Percentiles rank a stretch among this genome's conserved stretches.
Evolutionary conservation across 2,797 vertebrate species (phyloP).

Genomic region (Lepidocolaptes lacrymiger): DNA sequence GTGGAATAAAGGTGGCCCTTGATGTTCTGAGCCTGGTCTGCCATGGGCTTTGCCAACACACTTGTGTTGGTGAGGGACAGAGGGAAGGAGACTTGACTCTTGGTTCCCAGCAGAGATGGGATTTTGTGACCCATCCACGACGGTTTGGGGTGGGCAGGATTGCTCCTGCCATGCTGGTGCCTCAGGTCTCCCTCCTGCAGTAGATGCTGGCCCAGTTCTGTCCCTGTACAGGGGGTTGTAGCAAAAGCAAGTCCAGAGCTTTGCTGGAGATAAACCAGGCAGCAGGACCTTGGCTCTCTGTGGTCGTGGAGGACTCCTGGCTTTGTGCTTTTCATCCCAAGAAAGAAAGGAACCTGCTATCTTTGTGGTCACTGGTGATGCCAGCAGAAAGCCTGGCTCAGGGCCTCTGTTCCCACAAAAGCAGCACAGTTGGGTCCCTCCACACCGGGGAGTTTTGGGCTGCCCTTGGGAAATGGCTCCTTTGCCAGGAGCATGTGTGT

Average conservation of each 20-base stretch:
- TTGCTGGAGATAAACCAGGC: not conserved
- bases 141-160: not conserved
- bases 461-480: fast-evolving
- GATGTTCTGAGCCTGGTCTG: not conserved
- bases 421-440: not conserved
- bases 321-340: not conserved
- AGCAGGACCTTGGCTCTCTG: not conserved
- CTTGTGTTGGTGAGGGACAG: not conserved
- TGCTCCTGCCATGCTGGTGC: not conserved
- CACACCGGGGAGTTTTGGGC: not conserved
- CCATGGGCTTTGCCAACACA: not conserved
- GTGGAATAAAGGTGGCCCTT: no score
- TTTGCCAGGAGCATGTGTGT: not conserved
- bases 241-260: not conserved
- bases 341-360: not conserved
- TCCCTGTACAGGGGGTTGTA: fast-evolving
- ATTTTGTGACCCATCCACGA: not conserved
- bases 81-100: not conserved
- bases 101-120: not conserved
- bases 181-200: not conserved
- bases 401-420: not conserved
- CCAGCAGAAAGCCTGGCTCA: not conserved
- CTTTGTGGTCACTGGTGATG: not conserved
- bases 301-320: not conserved
- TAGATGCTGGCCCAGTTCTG: not conserved